Base-by-base conservation (phyloP, 2,113 vertebrate genomes). In the Collichthys lucidus region DNA sequence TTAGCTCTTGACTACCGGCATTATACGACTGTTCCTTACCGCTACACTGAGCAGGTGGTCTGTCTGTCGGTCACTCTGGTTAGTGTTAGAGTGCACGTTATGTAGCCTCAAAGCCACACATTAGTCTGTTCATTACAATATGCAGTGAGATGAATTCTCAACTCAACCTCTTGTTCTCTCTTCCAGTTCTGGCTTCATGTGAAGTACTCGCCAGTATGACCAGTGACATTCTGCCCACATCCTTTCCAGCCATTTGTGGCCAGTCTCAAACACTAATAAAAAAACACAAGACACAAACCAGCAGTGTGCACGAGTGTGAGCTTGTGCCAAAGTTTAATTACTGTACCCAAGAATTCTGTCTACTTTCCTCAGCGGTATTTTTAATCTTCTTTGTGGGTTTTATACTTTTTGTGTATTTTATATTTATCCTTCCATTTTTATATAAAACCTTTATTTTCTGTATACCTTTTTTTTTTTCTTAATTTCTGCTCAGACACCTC, bases 101-200 rank as follows among this genome's bases (percentile, higher is more conserved):
- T 8, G 35, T 35, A 35, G 7, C 35, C 35, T 8, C 35, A 35
- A 35, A 35, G 35, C 35, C 35, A 8, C 35, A 7, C 35, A 8
- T 35, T 8, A 35, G 11, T 35, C 2, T 20, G n/a, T 11, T 6
- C 11, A 11, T 53, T 57, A 1, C 0, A 67, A 20, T 40, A 19
- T 20, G 6, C 22, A 49, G 40, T 31, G 0, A 20, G 31, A 44
- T 40, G 14, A 20, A 62, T 49, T 31, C 53, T 17, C 49, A 29
- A 6, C 65, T 22, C 14, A 9, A 4, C 9, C 4, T 26, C 11
- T 24, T 61, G 5, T 47, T 52, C 17, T 63, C 15, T 86, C 42
- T 68, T 77, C 57, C 86, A 95, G 95, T 57, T 95, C 94, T 47
- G 94, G 94, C 69, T 95, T 95, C 90, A 94, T 95, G 95, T 95